Percentiles rank a stretch among this genome's conserved stretches.
phyloP scores from a whole-genome alignment of 2,888 invertebrate species.

The Cacoxenus indagator region DNA sequence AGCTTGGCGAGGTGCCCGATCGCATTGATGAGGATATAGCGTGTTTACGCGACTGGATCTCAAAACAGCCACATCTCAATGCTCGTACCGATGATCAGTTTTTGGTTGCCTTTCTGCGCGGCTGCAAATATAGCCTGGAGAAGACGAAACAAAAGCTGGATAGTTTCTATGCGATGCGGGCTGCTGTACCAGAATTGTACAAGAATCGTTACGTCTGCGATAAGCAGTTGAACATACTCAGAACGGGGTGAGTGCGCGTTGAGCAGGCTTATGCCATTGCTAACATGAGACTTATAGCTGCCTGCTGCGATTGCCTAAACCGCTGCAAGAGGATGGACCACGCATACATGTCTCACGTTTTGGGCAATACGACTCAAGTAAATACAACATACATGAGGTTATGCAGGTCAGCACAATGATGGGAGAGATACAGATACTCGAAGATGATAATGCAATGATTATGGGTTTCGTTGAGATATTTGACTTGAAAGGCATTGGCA shows the following conservation, averaged over 20 bases:
- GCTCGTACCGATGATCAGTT: constrained; percentile 71
- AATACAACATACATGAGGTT: constrained; percentile 72
- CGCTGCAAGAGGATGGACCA: constrained; percentile 71
- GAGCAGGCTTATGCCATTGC: background rate
- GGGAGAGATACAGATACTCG: constrained; percentile 75
- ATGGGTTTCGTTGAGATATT: constrained; percentile 74
- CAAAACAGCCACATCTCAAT: constrained; percentile 72
- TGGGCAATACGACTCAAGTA: constrained; percentile 72
- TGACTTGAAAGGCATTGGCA: constrained; percentile 74
- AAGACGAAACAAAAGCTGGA: constrained; percentile 74
- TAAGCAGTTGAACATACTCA: constrained; percentile 60
- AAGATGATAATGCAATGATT: constrained; percentile 77
- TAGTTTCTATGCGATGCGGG: constrained; percentile 74
- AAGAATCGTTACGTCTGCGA: constrained; percentile 65
- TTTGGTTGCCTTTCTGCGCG: constrained; percentile 73
- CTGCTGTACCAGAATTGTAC: constrained; percentile 75
- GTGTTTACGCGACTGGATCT: constrained; percentile 72
- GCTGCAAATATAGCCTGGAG: constrained; percentile 74
- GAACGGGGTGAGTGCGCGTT: constrained; percentile 56
- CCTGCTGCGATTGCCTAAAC: constrained; percentile 63
- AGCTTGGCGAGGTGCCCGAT: constrained; percentile 72
- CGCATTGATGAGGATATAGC: constrained; percentile 67
- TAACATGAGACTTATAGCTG: constrained; percentile 53
- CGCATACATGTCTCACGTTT: constrained; percentile 73
- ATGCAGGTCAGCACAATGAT: constrained; percentile 75